phyloP scores from a whole-genome alignment of 92 coral and sea anemone genomes.

The Phymanthus crucifer region DNA sequence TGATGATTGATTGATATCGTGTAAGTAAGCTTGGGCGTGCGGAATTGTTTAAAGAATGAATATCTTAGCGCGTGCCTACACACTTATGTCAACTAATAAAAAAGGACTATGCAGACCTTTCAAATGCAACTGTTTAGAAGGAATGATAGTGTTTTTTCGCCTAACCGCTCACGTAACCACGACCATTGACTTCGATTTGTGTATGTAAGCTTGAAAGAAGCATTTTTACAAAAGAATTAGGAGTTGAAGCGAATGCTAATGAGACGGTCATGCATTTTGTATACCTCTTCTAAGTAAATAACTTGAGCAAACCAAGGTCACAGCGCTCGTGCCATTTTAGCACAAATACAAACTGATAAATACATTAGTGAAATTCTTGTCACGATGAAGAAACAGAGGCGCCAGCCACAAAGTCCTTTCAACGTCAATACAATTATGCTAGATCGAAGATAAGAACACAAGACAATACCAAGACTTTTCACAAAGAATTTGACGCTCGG shows the following conservation, averaged over 20 bases:
- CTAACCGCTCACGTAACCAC: neutral
- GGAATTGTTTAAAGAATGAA: constrained; percentile 29
- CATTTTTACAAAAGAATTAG: neutral
- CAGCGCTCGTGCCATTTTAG: constrained; percentile 26
- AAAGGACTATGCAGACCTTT: neutral
- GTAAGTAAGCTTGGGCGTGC: constrained; percentile 41
- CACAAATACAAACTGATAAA: neutral
- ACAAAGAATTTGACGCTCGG: constrained; percentile 23
- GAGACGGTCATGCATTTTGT: neutral
- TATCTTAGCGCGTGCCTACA: constrained; percentile 33
- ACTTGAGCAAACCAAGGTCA: constrained; percentile 17
- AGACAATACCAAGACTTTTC: neutral
- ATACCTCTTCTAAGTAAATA: constrained; percentile 14
- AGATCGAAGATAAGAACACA: constrained; percentile 23
- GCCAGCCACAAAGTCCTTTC: constrained; percentile 19
- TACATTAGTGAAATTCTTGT: constrained; percentile 4
- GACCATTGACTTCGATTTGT: neutral
- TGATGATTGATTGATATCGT: constrained; percentile 21
- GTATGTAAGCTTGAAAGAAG: neutral
- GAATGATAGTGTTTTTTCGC: no score
- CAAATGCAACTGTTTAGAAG: neutral
- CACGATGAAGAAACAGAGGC: constrained; percentile 4
- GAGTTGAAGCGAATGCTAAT: neutral
- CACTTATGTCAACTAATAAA: constrained; percentile 7
- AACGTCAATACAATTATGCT: neutral